phyloP scores from a whole-genome alignment of 1,140 invertebrate genomes.

The Ceratina calcarata region DNA sequence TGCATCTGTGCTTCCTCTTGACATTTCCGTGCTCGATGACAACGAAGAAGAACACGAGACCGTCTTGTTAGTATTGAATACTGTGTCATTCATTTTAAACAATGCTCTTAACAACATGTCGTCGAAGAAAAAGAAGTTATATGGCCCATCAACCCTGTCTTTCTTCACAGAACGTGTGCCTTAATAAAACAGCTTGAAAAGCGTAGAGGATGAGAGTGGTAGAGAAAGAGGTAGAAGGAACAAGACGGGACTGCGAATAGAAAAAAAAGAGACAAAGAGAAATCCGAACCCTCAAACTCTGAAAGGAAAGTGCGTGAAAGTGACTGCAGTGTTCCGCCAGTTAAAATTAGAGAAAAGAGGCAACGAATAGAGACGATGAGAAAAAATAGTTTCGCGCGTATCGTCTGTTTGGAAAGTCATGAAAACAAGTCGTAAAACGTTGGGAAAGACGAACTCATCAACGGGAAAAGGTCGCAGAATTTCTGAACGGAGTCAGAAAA shows the following conservation, averaged over 20 bases:
- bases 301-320: background rate
- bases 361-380: background rate
- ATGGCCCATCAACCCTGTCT: background rate
- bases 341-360: background rate
- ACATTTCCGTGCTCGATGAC: background rate
- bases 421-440: constrained; percentile 53
- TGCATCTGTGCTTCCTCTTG: too few species aligned
- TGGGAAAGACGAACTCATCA: background rate
- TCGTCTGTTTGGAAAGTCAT: constrained; percentile 40
- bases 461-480: constrained; percentile 9
- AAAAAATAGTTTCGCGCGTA: background rate
- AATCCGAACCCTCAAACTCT: background rate
- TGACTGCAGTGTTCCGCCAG: background rate
- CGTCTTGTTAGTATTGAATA: constrained; percentile 14
- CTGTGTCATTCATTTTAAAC: constrained; percentile 13
- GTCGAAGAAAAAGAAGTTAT: constrained; percentile 12
- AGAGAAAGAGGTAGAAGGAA: too few species aligned
- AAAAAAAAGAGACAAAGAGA: background rate
- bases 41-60: background rate
- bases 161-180: constrained; percentile 1
- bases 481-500: constrained; percentile 11
- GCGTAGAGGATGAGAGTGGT: too few species aligned
- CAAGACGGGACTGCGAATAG: background rate
- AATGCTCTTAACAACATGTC: constrained; percentile 14
- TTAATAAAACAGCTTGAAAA: background rate